Evolutionary conservation across 2,113 vertebrate species (phyloP), one percentile per base, ranked within the genome.

Genomic region (Larimichthys crocea): DNA sequence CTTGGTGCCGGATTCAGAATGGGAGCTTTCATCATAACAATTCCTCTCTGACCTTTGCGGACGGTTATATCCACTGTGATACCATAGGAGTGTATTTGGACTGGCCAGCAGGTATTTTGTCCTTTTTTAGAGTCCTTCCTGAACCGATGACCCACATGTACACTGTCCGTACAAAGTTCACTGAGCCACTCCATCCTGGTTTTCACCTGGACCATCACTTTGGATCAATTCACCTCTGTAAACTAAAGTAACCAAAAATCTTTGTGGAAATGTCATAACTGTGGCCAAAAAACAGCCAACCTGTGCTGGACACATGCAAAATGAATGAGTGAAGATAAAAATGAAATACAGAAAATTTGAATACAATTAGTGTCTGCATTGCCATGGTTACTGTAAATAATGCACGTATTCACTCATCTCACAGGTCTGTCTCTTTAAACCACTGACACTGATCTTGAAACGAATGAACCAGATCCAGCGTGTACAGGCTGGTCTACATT

Each of bases 91-190:
- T 80, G 17, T 85, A 80, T 65, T 63, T 88, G 50, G 83, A 85
- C 57, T 85, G 75, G 83, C 61, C 83, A 2, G 72, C 50, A 1
- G 86, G 86, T n/a, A 60, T 85, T 76, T 79, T 88, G 40, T 83
- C 79, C 62, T 88, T 88, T 50, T 85, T 69, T 76, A 0, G 73
- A 15, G 76, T 85, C 8, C 55, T n/a, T 60, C 35, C 50, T 69
- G 66, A 82, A 3, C 19, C 22, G 16, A 5, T 82, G 35, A 79
- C 15, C n/a, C 83, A 82, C 63, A 67, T 83, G 42, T 19, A 85
- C 71, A 79, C 86, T 14, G 22, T 60, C 5, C 6, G 8, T 26
- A 82, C 86, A 53, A 64, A 74, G 31, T 88, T 88, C 35, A 72
- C 60, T 42, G 75, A 88, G 16, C 53, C 53, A 10, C 50, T 53